phyloP scores from a whole-genome alignment of 2,113 vertebrate species.

The Crotalus viridis region DNA sequence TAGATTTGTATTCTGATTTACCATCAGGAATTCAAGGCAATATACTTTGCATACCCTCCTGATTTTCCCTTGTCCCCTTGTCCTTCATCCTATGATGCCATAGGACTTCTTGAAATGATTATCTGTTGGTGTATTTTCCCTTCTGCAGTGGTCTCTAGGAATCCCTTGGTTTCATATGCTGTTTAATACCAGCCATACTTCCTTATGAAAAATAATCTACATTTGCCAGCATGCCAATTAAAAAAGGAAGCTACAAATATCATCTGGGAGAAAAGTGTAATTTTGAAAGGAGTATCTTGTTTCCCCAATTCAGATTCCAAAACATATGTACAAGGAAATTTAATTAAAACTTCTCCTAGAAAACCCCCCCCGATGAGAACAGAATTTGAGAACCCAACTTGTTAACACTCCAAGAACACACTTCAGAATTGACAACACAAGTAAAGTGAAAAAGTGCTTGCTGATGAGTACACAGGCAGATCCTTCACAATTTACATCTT shows the following conservation, averaged over 20 bases:
- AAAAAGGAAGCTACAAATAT: background rate
- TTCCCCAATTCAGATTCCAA: background rate
- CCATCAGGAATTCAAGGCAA: background rate
- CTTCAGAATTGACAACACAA: background rate
- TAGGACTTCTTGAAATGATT: background rate
- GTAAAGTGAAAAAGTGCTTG: background rate
- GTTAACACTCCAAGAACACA: background rate
- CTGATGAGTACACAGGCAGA: background rate
- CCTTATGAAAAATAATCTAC: background rate
- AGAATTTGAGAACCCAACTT: background rate
- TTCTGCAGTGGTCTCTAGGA: background rate
- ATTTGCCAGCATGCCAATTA: background rate
- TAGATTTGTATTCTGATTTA: background rate
- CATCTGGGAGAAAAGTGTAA: background rate
- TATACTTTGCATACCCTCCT: background rate
- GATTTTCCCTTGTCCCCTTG: background rate
- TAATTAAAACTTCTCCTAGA: background rate
- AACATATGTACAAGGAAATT: background rate
- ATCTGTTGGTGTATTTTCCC: background rate
- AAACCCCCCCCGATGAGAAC: background rate
- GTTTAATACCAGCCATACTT: background rate
- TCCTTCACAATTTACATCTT: background rate
- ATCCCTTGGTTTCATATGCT: background rate
- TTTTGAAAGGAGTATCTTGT: background rate
- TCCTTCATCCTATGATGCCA: background rate